A percentile compares a stretch with the other conserved stretches of the same genome.
These are phyloP conservation scores for Thryonomys swinderianus DNA, from an alignment of 2,113 vertebrate species.

Conservation along the genomic window DNA sequence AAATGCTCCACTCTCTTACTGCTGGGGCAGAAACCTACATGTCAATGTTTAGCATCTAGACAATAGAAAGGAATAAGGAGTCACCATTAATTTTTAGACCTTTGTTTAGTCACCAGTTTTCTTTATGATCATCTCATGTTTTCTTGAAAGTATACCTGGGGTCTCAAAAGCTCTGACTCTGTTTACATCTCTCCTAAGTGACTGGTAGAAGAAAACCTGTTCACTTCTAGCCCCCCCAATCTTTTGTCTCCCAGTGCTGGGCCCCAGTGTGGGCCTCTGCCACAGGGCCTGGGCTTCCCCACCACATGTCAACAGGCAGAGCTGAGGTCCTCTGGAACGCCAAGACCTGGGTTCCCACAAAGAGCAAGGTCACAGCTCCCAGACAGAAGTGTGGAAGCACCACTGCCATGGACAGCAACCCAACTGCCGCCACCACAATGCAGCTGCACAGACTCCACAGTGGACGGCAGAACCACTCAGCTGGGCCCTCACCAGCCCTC, in stretches of 20 bases:
- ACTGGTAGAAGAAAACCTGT: neutral
- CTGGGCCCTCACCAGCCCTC: neutral
- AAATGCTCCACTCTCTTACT: neutral
- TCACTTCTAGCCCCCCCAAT: too few species aligned
- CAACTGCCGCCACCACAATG: neutral
- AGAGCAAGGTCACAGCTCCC: neutral
- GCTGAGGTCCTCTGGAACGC: neutral
- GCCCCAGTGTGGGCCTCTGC: neutral
- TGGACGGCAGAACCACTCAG: neutral
- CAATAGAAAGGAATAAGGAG: neutral
- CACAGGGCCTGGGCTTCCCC: neutral
- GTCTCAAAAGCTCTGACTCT: neutral
- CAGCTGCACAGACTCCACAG: neutral
- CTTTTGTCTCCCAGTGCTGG: neutral
- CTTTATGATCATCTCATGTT: accelerated
- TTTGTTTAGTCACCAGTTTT: neutral
- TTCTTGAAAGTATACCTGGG: neutral
- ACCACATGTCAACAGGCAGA: neutral
- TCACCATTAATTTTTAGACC: accelerated
- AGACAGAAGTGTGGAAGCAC: neutral
- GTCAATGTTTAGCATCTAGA: neutral
- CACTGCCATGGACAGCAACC: neutral
- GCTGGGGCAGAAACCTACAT: neutral
- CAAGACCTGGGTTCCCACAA: neutral
- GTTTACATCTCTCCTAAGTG: neutral